Evolutionary conservation across 2,888 invertebrate genomes (phyloP), one percentile per base, ranked within the genome.

Genomic region (Lymantria monacha): DNA sequence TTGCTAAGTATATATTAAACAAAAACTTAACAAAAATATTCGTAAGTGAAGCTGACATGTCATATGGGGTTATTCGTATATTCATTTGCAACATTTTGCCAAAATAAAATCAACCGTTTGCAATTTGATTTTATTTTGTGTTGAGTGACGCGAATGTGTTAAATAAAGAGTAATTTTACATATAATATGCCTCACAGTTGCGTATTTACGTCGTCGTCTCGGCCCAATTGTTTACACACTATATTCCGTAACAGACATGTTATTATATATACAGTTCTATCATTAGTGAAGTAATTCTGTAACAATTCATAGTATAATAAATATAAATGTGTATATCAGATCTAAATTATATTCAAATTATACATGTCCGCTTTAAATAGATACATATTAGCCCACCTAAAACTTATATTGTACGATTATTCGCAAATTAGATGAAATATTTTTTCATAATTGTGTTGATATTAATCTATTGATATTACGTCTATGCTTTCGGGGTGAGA

Each of bases 371-470:
- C 83, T 82, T 81, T 70, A 71, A 71, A 69, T 72, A 76, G 78
- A 81, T 70, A 80, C 73, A 60, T 65, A 57, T 57, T 60, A 63
- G 72, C 77, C 84, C 85, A 86, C 84, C 76, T 87, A 87, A 84
- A 76, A 72, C 76, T 58, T 76, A 65, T 76, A 85, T 81, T 80
- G 82, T 84, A 82, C 80, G 77, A 83, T 81, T 74, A 78, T 87
- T 85, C 80, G 85, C 87, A 83, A 77, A 83, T 83, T 87, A 86
- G 82, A 81, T 70, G 10, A 81, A 77, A 81, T 88, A 87, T 88
- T 87, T 89, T 89, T 89, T 85, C 84, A 88, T 77, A 64, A 72
- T 85, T 85, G 81, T 81, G 85, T 83, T 86, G 79, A 83, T 83
- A 71, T 80, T 75, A 73, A 66, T n/a, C n/a, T n/a, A n/a, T n/a